Conservation (phyloP, 2,113 vertebrate genomes). For the Hippoglossus stenolepis region DNA sequence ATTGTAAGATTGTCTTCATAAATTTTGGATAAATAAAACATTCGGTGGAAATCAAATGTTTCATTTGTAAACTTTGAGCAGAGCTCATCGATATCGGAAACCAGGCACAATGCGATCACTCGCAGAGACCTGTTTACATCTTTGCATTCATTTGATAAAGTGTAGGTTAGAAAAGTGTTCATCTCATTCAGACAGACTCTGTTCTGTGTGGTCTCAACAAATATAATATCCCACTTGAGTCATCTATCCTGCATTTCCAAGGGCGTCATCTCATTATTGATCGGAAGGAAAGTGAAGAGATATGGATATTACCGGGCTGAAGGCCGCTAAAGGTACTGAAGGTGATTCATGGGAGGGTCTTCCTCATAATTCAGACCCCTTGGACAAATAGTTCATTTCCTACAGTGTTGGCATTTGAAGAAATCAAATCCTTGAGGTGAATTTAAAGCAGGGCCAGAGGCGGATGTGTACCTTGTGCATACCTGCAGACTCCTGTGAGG, state of each 20-base stretch:
- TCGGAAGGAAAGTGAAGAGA: slow-evolving; percentile 77
- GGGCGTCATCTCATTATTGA: slow-evolving; percentile 78
- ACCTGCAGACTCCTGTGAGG: slow-evolving; percentile 46
- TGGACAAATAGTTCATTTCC: slow-evolving; percentile 78
- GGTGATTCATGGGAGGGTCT: slow-evolving; percentile 77
- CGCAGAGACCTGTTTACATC: background rate
- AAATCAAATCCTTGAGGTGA: slow-evolving; percentile 75
- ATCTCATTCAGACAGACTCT: slow-evolving; percentile 47
- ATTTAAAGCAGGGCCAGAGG: slow-evolving; percentile 72
- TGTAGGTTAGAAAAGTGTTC: slow-evolving; percentile 27
- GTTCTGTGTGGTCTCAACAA: slow-evolving; percentile 52
- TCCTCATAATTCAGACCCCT: slow-evolving; percentile 73
- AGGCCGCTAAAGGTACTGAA: slow-evolving; percentile 70
- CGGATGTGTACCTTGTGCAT: slow-evolving; percentile 39
- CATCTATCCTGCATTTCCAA: slow-evolving; percentile 73
- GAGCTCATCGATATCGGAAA: background rate
- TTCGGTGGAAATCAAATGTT: too few relatives aligned
- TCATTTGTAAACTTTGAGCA: background rate
- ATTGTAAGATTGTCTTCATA: too few relatives aligned
- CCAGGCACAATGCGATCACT: background rate
- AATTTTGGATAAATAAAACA: too few relatives aligned
- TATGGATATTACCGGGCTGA: slow-evolving; percentile 79
- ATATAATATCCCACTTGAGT: slow-evolving; percentile 70
- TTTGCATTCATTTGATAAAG: slow-evolving; percentile 11
- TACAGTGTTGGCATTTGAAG: slow-evolving; percentile 77